Base-by-base conservation (phyloP, 2,888 invertebrate genomes). In the Eumacrocentrus americanus region DNA sequence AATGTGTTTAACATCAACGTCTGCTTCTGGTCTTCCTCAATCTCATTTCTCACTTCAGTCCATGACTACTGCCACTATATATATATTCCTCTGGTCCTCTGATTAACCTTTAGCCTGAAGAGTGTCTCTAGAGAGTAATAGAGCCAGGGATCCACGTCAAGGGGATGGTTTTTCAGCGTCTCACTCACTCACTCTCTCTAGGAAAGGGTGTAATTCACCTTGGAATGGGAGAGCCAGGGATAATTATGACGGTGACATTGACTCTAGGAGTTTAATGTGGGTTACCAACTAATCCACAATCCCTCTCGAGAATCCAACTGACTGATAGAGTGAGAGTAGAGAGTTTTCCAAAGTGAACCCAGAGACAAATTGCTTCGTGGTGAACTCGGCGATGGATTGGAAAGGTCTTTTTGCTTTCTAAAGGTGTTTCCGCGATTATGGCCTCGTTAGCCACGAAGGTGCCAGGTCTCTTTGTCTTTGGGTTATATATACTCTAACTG, bases 341-440 rank as follows among this genome's bases (percentile, higher is more conserved):
- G n/a, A n/a, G n/a, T n/a, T n/a, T n/a, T n/a, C n/a, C n/a, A n/a
- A n/a, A n/a, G n/a, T n/a, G n/a, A n/a, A n/a, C n/a, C n/a, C n/a
- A n/a, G n/a, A 55, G 12, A 38, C 23, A 18, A 14, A 20, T 23
- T 35, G 14, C 35, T 40, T 42, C 47, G 38, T 14, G 48, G 38
- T 25, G 34, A 62, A 25, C 53, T 44, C 44, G 34, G 60, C 38
- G 50, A 54, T 38, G 42, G 40, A 59, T 67, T 48, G 65, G 56
- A 29, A 50, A 55, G 65, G 65, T 48, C 52, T 42, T 51, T 57
- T 59, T 58, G 38, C 38, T 40, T 16, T 18, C 16, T 66, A 62
- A 65, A 67, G 64, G 67, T 66, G 64, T 65, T 67, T 63, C 63
- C 65, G 67, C 70, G 70, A 74, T 74, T 73, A 73, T 64, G 71